Conservation (phyloP, 2,797 vertebrate genomes). For the Oreochromis grahami region DNA sequence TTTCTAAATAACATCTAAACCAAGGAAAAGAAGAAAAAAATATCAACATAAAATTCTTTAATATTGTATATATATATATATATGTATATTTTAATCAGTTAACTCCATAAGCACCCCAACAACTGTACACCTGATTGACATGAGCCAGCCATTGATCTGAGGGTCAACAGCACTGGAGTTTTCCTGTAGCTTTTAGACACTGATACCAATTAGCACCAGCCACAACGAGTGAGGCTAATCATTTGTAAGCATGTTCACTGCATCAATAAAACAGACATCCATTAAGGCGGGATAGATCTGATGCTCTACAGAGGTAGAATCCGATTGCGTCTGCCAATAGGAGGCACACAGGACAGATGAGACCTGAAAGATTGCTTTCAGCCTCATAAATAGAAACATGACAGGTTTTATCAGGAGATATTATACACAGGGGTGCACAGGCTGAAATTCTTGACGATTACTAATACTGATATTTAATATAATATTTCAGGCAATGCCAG, state of each 20-base stretch:
- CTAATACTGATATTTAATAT: not conserved
- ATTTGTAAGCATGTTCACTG: slow-evolving; percentile 49
- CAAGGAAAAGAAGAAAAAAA: not conserved
- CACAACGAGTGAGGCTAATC: slow-evolving; percentile 17
- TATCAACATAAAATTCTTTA: not conserved
- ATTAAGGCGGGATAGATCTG: slow-evolving; percentile 18
- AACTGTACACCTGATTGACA: slow-evolving; percentile 1
- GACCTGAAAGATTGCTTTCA: not conserved
- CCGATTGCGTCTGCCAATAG: not conserved
- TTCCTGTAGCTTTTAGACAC: slow-evolving; percentile 50
- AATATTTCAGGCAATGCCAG: not conserved
- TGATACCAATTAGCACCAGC: slow-evolving; percentile 57
- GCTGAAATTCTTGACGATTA: not conserved
- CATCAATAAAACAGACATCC: slow-evolving; percentile 42
- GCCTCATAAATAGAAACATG: not conserved
- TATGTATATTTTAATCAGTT: slow-evolving; percentile 8
- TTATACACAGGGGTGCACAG: not conserved
- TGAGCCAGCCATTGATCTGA: not conserved
- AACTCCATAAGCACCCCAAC: not conserved
- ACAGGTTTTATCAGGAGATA: not conserved
- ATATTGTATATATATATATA: not conserved
- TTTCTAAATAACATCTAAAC: not conserved
- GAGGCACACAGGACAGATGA: not conserved
- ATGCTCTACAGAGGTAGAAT: not conserved
- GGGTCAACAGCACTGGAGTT: slow-evolving; percentile 26